phyloP scores from a whole-genome alignment of 2,888 invertebrate genomes.

The Diarsia rubi region DNA sequence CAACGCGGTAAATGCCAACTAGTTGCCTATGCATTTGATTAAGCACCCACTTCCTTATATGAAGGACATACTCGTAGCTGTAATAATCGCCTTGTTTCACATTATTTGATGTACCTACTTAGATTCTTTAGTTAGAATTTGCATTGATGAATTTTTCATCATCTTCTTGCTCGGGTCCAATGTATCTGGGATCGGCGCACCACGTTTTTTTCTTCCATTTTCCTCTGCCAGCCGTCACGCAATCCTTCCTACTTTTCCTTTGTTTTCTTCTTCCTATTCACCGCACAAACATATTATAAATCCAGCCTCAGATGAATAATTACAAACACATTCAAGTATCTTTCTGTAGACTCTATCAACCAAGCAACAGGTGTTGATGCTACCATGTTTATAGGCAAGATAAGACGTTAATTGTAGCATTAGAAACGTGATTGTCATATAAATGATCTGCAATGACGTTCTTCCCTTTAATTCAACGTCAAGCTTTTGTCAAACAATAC shows the following conservation, averaged over 20 bases:
- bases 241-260: background rate
- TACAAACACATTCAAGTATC: background rate
- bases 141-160: background rate
- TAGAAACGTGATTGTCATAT: conserved; percentile 14
- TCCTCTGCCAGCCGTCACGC: background rate
- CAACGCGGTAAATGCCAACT: conserved; percentile 45
- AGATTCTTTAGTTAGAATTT: conserved; percentile 4
- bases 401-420: conserved; percentile 5
- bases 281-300: background rate
- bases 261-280: background rate
- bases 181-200: background rate
- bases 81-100: conserved; percentile 31
- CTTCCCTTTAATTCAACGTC: conserved; percentile 34
- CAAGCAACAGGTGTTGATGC: background rate
- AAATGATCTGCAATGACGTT: conserved; percentile 30
- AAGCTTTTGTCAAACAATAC: conserved; percentile 41
- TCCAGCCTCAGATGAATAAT: background rate
- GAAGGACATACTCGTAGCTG: conserved; percentile 27
- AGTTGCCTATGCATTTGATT: conserved; percentile 43
- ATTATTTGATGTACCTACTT: background rate
- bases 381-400: background rate
- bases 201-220: background rate
- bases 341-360: background rate
- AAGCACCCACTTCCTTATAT: conserved; percentile 31
- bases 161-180: background rate